A percentile compares a stretch with the other conserved stretches of the same genome.
These are phyloP conservation scores for Tarsius wallacei DNA, from an alignment of 2,797 vertebrate genomes.

Conservation along the genomic window DNA sequence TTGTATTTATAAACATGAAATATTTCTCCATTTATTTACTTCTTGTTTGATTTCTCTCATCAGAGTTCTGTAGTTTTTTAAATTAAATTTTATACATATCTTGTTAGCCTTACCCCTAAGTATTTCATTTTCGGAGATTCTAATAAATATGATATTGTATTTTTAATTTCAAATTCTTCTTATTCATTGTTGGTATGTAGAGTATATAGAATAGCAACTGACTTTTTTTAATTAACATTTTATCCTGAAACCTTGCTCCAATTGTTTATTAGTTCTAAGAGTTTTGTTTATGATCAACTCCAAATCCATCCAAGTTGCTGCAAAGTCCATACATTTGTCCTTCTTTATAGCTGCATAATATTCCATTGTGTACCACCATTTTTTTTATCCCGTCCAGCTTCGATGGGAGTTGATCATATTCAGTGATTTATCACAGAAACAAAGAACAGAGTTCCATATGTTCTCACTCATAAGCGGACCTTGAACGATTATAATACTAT, in stretches of 20 bases:
- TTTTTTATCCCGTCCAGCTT: too few relatives aligned
- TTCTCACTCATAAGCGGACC: too few relatives aligned
- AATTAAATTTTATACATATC: background rate
- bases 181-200: background rate
- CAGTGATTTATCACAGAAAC: too few relatives aligned
- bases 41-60: background rate
- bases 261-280: background rate
- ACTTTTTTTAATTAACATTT: background rate
- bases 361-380: too few relatives aligned
- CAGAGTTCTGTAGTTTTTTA: background rate
- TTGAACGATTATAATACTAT: too few relatives aligned
- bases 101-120: background rate
- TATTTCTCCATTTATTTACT: background rate
- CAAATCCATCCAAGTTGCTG: too few relatives aligned
- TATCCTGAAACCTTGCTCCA: background rate
- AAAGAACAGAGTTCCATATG: too few relatives aligned
- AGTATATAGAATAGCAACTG: background rate
- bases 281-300: too few relatives aligned
- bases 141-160: background rate
- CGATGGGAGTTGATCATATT: too few relatives aligned
- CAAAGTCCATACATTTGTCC: too few relatives aligned
- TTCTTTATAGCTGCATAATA: too few relatives aligned
- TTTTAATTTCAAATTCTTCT: background rate
- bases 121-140: background rate
- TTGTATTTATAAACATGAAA: background rate